These are phyloP conservation scores for Tinamus guttatus DNA, from an alignment of 2,113 vertebrate species.

Conservation along the genomic window DNA sequence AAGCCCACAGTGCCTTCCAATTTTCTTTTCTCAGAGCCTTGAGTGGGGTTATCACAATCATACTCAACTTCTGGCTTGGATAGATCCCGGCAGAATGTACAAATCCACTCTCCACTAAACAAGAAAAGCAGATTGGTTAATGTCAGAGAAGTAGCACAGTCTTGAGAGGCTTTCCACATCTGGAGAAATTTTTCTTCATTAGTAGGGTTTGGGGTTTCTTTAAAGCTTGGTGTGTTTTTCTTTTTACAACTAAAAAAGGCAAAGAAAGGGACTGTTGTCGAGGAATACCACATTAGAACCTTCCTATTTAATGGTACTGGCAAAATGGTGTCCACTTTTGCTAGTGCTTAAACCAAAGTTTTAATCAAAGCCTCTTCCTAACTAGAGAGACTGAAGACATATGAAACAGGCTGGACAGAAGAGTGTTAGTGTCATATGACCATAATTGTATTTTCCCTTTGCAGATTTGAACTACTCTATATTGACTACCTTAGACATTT, in stretches of 20 bases:
- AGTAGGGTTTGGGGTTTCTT: background rate
- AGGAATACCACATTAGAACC: background rate
- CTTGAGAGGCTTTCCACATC: background rate
- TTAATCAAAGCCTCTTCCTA: background rate
- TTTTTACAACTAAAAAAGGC: background rate
- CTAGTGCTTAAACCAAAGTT: background rate
- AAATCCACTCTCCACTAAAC: slow-evolving; percentile 85
- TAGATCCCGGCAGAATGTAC: slow-evolving; percentile 84
- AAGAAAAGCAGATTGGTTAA: background rate
- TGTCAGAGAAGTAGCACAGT: background rate
- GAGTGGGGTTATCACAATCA: slow-evolving; percentile 79
- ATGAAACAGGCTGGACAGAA: background rate
- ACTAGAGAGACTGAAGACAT: background rate
- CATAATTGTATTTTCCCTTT: background rate
- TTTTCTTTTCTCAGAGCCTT: slow-evolving; percentile 78
- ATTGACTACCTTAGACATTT: background rate
- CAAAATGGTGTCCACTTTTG: background rate
- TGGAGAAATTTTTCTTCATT: background rate
- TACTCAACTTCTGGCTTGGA: slow-evolving; percentile 85
- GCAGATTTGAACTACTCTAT: background rate
- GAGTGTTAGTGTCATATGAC: background rate
- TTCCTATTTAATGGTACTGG: background rate
- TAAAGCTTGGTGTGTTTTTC: background rate
- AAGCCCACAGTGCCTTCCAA: slow-evolving; percentile 67
- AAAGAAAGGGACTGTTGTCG: background rate